Percentiles rank a stretch among this genome's conserved stretches.
These are phyloP conservation scores for Stegodyphus mimosarum DNA, from an alignment of 1,140 invertebrate species.

Conservation along the genomic window DNA sequence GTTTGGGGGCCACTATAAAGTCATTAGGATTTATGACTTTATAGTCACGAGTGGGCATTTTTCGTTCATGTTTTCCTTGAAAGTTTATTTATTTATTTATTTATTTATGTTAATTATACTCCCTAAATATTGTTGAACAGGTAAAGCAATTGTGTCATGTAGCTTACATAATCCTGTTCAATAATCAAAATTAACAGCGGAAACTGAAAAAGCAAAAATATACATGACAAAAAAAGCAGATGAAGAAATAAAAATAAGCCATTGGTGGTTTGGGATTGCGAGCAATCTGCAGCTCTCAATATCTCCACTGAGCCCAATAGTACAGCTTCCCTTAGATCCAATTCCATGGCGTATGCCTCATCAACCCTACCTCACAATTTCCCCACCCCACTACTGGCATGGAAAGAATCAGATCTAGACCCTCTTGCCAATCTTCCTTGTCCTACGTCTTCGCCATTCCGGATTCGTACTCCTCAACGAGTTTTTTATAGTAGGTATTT, in stretches of 20 bases:
- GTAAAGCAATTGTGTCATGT: no score
- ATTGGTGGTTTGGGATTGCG: slow-evolving; percentile 46
- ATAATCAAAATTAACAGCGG: no score
- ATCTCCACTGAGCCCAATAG: slow-evolving; percentile 45
- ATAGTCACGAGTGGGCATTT: no score
- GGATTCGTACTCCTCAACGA: neutral
- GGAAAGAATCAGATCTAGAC: slow-evolving; percentile 22
- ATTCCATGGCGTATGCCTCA: slow-evolving; percentile 39
- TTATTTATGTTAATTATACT: no score
- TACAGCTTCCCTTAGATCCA: slow-evolving; percentile 6
- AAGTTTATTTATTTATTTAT: no score
- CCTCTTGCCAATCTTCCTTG: neutral
- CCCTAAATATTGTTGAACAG: no score
- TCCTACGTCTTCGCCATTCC: slow-evolving; percentile 9
- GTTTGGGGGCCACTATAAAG: no score
- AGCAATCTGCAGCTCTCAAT: slow-evolving; percentile 40
- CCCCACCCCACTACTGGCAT: neutral
- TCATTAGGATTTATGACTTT: no score
- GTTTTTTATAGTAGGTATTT: no score
- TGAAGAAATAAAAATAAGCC: slow-evolving; percentile 27
- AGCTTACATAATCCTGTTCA: no score
- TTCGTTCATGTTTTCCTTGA: no score
- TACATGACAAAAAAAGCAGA: slow-evolving; percentile 27
- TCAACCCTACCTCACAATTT: neutral
- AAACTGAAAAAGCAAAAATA: neutral